Base-by-base conservation (phyloP, 2,888 invertebrate genomes). In the Cephus pygmeus region DNA sequence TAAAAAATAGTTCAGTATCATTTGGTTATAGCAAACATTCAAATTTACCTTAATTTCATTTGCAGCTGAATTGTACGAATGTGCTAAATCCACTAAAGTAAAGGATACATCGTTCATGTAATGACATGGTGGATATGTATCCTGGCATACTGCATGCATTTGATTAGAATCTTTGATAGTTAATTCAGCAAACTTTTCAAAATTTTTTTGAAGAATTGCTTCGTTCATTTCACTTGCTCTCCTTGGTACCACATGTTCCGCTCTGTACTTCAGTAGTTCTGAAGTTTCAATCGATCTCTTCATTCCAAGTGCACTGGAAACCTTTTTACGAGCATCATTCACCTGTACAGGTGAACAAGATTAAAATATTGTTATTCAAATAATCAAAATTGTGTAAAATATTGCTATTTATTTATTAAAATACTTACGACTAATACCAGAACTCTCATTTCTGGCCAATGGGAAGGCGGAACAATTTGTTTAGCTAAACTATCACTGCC, bases 161-260 rank as follows among this genome's bases (percentile, higher is more conserved):
- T 98, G 97, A 93, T 99, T 99, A 80, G 98, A 98, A 88, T 99
- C 99, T 91, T 95, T 95, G 97, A 99, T 99, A 0, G 98, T 98
- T 34, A 99, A 93, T 89, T 96, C 95, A n/a, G 97, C 98, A 93
- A 99, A 98, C 71, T 92, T 93, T 35, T 93, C 88, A 91, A 98
- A 99, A 92, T 99, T 94, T 86, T 93, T 95, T 0, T 93, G 90
- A 77, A 92, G 84, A 77, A 98, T 96, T 12, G 95, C 95, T 82
- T 93, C 82, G 78, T 93, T 92, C 86, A 96, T 95, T 76, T 92
- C 90, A 40, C 93, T 89, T 3, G 96, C 94, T 87, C 96, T 93
- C 84, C 94, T 90, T 0, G 97, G 97, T 3, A 98, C 97, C 87
- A 96, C 92, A 76, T 94, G 89, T 75, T 95, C 91, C 11, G 96